phyloP scores from a whole-genome alignment of 2,113 vertebrate species.

The Ahaetulla prasina region DNA sequence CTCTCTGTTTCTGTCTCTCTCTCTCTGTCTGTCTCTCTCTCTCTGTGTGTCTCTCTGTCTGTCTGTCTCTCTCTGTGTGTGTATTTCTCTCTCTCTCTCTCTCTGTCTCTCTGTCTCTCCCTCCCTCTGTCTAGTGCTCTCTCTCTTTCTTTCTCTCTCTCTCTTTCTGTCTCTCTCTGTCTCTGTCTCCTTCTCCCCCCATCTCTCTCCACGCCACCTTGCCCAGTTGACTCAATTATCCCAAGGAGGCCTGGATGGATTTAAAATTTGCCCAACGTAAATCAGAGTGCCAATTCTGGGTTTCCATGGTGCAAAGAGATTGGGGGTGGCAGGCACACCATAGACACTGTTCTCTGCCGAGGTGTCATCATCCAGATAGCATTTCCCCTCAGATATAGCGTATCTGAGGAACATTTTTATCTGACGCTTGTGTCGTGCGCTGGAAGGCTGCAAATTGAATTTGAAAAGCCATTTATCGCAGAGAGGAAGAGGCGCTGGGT shows the following conservation, averaged over 20 bases:
- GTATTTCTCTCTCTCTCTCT: too few species aligned
- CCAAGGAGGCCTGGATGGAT: background rate
- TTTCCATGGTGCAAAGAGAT: background rate
- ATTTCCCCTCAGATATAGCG: background rate
- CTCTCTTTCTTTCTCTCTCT: too few species aligned
- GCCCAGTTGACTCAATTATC: background rate
- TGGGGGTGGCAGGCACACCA: background rate
- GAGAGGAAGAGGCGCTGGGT: background rate
- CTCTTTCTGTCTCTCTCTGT: background rate
- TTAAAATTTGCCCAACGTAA: background rate
- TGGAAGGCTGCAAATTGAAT: conserved; percentile 16
- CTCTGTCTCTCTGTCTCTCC: too few species aligned
- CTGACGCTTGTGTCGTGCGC: background rate
- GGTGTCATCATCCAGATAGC: conserved; percentile 37
- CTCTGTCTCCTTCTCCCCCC: too few species aligned
- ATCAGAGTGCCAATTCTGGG: background rate
- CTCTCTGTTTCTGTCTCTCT: rapidly evolving
- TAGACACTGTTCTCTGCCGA: background rate
- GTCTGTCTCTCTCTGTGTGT: too few species aligned
- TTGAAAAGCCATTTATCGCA: conserved; percentile 10
- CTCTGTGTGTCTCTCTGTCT: too few species aligned
- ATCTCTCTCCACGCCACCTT: background rate
- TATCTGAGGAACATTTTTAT: background rate
- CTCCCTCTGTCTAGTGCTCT: too few species aligned
- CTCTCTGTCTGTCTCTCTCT: too few species aligned